Evolutionary conservation across 92 coral and sea anemone species (phyloP).

Genomic region (Zoanthus sociatus): DNA sequence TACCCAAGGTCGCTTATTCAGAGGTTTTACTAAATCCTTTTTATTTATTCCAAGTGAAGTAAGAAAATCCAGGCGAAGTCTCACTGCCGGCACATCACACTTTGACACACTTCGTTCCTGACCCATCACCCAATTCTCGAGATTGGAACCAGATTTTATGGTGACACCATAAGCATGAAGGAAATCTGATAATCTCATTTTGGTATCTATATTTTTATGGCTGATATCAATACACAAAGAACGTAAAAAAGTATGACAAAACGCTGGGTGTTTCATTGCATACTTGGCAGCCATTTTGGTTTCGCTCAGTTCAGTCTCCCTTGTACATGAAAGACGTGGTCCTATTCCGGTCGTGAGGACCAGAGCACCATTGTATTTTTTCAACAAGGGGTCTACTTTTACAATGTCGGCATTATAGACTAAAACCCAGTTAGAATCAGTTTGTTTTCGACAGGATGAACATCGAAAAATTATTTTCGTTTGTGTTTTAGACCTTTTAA

Average conservation of each 20-base stretch:
- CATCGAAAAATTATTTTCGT: too few relatives aligned
- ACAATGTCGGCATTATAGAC: too few relatives aligned
- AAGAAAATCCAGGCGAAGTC: slow-evolving; percentile 29
- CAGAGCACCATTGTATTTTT: too few relatives aligned
- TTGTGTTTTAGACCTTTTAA: too few relatives aligned
- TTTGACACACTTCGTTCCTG: slow-evolving; percentile 24
- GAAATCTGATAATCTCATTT: slow-evolving; percentile 7
- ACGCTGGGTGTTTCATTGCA: not conserved
- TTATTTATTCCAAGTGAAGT: slow-evolving; percentile 30
- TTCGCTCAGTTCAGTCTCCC: slow-evolving; percentile 6
- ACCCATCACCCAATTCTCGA: slow-evolving; percentile 38
- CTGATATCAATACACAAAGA: not conserved
- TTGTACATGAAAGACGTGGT: too few relatives aligned
- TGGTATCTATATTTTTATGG: not conserved
- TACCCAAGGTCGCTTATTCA: slow-evolving; percentile 42
- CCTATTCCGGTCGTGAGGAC: too few relatives aligned
- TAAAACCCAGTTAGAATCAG: too few relatives aligned
- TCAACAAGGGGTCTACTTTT: too few relatives aligned
- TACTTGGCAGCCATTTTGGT: slow-evolving; percentile 10
- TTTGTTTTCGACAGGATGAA: too few relatives aligned
- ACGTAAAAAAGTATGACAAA: not conserved
- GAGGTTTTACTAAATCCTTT: slow-evolving; percentile 28
- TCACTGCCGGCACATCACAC: slow-evolving; percentile 32
- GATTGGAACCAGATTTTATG: slow-evolving; percentile 41
- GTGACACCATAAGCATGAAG: slow-evolving; percentile 30